A percentile compares a stretch with the other conserved stretches of the same genome.
phyloP scores from a whole-genome alignment of 2,797 vertebrate genomes.

The Chrysocyon brachyurus region DNA sequence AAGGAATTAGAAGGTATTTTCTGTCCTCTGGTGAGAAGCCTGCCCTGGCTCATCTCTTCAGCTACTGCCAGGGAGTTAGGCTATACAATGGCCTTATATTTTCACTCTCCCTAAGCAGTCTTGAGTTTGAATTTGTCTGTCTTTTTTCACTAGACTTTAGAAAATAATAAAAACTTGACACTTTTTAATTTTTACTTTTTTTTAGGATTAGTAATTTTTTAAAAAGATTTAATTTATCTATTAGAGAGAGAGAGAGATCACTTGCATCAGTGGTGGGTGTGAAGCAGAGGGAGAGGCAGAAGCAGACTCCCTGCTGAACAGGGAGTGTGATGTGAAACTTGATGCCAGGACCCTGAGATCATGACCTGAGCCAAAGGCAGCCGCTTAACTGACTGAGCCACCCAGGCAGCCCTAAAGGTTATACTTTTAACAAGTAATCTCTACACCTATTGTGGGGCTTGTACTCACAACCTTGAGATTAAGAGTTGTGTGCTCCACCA shows the following conservation, averaged over 20 bases:
- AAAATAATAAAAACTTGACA: slow-evolving; percentile 31
- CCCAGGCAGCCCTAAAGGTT: background rate
- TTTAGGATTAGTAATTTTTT: background rate
- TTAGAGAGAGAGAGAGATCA: background rate
- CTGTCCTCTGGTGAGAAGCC: slow-evolving; percentile 15
- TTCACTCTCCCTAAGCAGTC: slow-evolving; percentile 14
- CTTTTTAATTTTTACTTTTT: background rate
- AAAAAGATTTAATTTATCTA: background rate
- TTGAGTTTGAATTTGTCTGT: slow-evolving; percentile 49
- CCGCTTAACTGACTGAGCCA: background rate
- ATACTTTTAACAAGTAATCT: background rate
- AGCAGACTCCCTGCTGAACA: background rate
- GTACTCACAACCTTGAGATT: background rate
- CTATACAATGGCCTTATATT: background rate
- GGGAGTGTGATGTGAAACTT: background rate
- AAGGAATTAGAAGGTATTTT: slow-evolving; percentile 51
- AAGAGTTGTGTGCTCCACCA: background rate
- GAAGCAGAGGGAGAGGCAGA: background rate
- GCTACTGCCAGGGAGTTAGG: background rate
- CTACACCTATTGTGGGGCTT: background rate
- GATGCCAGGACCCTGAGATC: background rate
- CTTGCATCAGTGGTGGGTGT: background rate
- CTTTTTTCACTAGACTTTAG: slow-evolving; percentile 47
- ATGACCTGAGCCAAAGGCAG: background rate
- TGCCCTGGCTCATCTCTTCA: background rate